A percentile compares a stretch with the other conserved stretches of the same genome.
phyloP scores from a whole-genome alignment of 1,140 invertebrate genomes.

The Hycleus phaleratus region DNA sequence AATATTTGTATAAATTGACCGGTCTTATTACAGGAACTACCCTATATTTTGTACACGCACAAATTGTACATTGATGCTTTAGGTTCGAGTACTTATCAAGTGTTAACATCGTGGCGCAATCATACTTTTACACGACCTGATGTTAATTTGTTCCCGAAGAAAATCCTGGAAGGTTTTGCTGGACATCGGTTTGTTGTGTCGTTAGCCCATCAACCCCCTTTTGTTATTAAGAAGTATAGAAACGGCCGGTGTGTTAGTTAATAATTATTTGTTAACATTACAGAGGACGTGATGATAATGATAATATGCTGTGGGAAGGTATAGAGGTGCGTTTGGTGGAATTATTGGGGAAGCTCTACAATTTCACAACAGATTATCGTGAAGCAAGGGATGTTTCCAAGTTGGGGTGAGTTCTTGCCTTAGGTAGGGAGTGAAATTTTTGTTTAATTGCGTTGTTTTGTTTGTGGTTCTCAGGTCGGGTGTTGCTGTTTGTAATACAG shows the following conservation, averaged over 20 bases:
- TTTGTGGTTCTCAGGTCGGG: slow-evolving; percentile 41
- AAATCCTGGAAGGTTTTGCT: slow-evolving; percentile 57
- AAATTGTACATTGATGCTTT: slow-evolving; percentile 58
- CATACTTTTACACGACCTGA: slow-evolving; percentile 51
- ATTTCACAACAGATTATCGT: slow-evolving; percentile 59
- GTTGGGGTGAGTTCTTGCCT: slow-evolving; percentile 42
- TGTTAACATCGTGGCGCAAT: slow-evolving; percentile 58
- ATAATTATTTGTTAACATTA: slow-evolving; percentile 21
- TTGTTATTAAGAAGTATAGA: slow-evolving; percentile 53
- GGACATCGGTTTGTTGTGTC: slow-evolving; percentile 62
- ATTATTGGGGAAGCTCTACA: slow-evolving; percentile 51
- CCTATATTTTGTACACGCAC: slow-evolving; percentile 64
- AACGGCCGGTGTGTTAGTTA: neutral
- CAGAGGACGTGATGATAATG: slow-evolving; percentile 40
- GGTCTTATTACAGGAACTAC: slow-evolving; percentile 45
- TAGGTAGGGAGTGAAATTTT: too few species aligned
- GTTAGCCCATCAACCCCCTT: slow-evolving; percentile 60
- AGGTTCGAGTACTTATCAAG: slow-evolving; percentile 52
- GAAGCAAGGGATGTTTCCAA: slow-evolving; percentile 44
- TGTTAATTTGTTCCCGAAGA: slow-evolving; percentile 57
- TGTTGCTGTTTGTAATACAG: slow-evolving; percentile 47
- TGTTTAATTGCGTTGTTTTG: too few species aligned
- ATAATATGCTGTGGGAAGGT: slow-evolving; percentile 54
- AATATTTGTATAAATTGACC: too few species aligned
- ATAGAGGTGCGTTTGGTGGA: slow-evolving; percentile 57